Conservation (phyloP, 2,797 vertebrate genomes). For the Lerista edwardsae region DNA sequence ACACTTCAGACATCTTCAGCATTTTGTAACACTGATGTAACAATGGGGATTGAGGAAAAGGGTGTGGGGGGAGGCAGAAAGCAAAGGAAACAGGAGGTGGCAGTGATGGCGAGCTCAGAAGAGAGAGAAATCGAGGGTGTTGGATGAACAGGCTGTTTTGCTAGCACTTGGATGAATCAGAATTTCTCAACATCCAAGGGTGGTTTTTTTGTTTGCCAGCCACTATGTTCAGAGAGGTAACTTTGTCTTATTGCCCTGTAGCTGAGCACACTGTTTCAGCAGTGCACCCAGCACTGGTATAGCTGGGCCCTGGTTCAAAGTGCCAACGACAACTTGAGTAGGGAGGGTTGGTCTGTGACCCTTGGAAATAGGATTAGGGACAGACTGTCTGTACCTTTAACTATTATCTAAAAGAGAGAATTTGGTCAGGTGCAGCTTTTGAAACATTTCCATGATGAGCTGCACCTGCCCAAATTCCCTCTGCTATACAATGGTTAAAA, state of each 20-base stretch:
- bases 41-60: conserved; percentile 13
- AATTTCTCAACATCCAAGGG: conserved; percentile 6
- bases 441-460: no score
- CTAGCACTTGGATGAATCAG: not conserved
- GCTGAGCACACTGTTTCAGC: not conserved
- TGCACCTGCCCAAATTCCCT: no score
- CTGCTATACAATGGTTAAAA: no score
- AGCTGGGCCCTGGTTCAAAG: not conserved
- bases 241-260: not conserved
- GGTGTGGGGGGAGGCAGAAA: not conserved
- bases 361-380: not conserved
- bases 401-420: no score
- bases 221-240: conserved; percentile 31
- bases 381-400: no score
- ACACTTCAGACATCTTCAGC: conserved; percentile 25
- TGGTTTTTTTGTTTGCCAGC: not conserved
- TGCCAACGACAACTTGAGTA: not conserved
- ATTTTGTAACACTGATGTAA: conserved; percentile 33
- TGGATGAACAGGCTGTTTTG: not conserved
- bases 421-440: no score
- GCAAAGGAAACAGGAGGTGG: not conserved
- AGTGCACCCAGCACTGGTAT: not conserved
- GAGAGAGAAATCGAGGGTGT: not conserved
- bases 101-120: not conserved
- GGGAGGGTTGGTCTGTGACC: not conserved